Evolutionary conservation across 1,140 invertebrate genomes (phyloP).

Genomic region (Pseudomyrmex gracilis): DNA sequence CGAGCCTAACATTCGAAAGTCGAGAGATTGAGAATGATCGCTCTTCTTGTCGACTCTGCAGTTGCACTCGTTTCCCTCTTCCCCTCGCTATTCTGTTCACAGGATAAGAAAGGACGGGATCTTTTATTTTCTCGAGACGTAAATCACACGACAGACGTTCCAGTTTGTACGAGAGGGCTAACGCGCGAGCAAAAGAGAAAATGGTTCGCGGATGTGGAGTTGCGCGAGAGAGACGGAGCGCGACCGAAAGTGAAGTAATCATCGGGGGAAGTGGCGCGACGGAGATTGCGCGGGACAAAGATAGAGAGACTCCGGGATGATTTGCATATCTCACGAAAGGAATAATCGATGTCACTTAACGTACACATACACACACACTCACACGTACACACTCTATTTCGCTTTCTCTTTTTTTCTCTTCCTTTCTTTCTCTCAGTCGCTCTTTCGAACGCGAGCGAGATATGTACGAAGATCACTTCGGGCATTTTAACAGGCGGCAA

Average conservation of each 20-base stretch:
- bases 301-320: constrained; percentile 49
- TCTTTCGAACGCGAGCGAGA: neutral
- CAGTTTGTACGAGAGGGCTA: constrained; percentile 66
- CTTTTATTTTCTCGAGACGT: constrained; percentile 77
- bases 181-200: constrained; percentile 28
- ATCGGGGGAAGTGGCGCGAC: constrained; percentile 26
- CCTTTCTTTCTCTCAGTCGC: neutral
- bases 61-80: constrained; percentile 55
- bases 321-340: constrained; percentile 82
- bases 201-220: neutral
- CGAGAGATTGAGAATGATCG: constrained; percentile 76
- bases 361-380: constrained; percentile 56
- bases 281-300: constrained; percentile 17
- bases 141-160: constrained; percentile 82
- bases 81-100: constrained; percentile 13
- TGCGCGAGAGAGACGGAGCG: constrained; percentile 36
- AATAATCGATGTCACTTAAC: constrained; percentile 83
- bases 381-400: no score
- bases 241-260: constrained; percentile 60
- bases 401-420: neutral
- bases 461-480: constrained; percentile 26
- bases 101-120: constrained; percentile 28
- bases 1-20: constrained; percentile 45
- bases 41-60: constrained; percentile 68
- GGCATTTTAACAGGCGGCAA: constrained; percentile 15